Evolutionary conservation across 2,888 invertebrate genomes (phyloP), one percentile per base, ranked within the genome.

Genomic region (Epicampocera succincta): DNA sequence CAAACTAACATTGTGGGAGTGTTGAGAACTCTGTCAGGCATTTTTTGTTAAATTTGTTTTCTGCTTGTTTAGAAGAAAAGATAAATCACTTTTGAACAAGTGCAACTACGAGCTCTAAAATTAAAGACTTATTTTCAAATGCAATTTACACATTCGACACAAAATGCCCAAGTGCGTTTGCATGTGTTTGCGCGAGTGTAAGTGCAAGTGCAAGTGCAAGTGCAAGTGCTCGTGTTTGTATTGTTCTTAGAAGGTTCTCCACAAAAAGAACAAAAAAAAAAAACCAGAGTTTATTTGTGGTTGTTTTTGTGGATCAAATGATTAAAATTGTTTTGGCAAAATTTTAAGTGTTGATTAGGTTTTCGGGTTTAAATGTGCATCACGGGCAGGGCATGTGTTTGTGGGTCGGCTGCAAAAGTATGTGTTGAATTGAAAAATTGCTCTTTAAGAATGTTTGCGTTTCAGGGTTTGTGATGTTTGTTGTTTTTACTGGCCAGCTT

Each of bases 261-360:
- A 69, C 52, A 82, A 81, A 73, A 48, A 71, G 66, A 79, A 66
- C 74, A 66, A 76, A 50, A 25, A 25, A 52, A 3, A 52, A 60
- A 42, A 21, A 3, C 8, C 33, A 33, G 83, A 83, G 81, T 84
- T 76, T 84, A 80, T 50, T 84, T 80, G 80, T 84, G 83, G 83
- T 78, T 87, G 82, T 84, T 86, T 80, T 85, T 86, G 87, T 87
- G 88, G 88, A 87, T 87, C 87, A 88, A 88, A 82, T 82, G 82
- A 82, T 88, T 87, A 85, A 85, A 86, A 84, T 86, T 85, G 85
- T 87, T 86, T 86, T 85, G 85, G 84, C 83, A 83, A 85, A 86
- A 85, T 86, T 86, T 80, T 78, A 82, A 82, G 82, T 82, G 82
- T 82, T 82, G 82, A 85, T 86, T 86, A 87, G 87, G 86, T 86